Evolutionary conservation across 2,797 vertebrate species (phyloP).

Genomic region (Hirundo rustica): DNA sequence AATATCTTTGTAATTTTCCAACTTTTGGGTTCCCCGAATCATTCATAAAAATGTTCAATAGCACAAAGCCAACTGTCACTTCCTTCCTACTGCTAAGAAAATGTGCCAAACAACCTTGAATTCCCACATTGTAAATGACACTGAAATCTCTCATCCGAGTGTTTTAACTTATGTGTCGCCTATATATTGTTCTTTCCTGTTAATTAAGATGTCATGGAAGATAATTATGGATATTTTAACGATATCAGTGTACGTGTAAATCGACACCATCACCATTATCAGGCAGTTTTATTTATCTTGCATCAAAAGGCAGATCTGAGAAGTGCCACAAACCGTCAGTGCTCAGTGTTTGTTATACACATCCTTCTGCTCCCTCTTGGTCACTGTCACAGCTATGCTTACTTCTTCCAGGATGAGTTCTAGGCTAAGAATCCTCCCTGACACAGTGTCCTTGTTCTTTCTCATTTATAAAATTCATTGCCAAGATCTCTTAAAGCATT

Average conservation of each 20-base stretch:
- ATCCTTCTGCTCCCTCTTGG: not conserved
- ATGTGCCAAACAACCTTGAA: not conserved
- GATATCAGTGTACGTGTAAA: not conserved
- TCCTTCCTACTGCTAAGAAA: constrained; percentile 11
- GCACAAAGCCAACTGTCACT: not conserved
- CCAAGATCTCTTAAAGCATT: not conserved
- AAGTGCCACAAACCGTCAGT: not conserved
- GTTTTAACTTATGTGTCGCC: not conserved
- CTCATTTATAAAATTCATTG: not conserved
- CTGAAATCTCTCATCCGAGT: not conserved
- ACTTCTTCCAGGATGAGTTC: not conserved
- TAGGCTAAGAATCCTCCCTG: not conserved
- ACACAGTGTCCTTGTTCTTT: not conserved
- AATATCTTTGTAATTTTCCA: not conserved
- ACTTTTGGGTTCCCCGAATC: not conserved
- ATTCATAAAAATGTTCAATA: constrained; percentile 12
- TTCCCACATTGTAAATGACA: not conserved
- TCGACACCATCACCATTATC: not conserved
- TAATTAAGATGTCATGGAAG: not conserved
- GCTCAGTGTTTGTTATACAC: not conserved
- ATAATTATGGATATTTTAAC: not conserved
- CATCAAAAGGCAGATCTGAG: not conserved
- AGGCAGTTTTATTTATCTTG: not conserved
- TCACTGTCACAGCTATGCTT: not conserved
- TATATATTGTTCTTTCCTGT: not conserved